Percentiles rank a stretch among this genome's conserved stretches.
Conservation (phyloP, 2,113 vertebrate genomes). For the Pomatostomus ruficeps region DNA sequence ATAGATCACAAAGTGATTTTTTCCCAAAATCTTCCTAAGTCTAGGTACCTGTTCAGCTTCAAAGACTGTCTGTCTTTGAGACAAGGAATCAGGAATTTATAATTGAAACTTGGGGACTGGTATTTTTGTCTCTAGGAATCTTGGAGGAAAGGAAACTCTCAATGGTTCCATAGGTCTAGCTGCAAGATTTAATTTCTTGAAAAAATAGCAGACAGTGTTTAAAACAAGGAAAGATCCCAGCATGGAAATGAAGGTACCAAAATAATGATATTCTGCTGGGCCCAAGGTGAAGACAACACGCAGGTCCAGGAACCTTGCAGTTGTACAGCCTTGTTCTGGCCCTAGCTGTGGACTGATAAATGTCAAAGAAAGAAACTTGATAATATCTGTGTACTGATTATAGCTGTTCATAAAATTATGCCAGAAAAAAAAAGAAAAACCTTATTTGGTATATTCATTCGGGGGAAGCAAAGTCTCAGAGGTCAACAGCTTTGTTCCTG, state of each 20-base stretch:
- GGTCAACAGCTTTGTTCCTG: not conserved
- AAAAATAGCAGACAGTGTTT: not conserved
- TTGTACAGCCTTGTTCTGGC: not conserved
- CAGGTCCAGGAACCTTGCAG: not conserved
- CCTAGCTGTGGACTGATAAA: not conserved
- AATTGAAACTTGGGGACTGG: not conserved
- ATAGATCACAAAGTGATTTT: not conserved
- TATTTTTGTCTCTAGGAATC: not conserved
- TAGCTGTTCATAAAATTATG: not conserved
- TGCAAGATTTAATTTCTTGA: not conserved
- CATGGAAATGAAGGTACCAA: not conserved
- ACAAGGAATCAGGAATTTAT: not conserved
- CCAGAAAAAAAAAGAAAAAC: not conserved
- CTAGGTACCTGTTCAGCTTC: not conserved
- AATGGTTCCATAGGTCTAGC: not conserved
- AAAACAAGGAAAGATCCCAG: not conserved
- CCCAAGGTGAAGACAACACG: not conserved
- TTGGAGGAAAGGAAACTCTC: not conserved
- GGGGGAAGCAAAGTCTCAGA: not conserved
- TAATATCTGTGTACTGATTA: not conserved
- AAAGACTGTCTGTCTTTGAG: not conserved
- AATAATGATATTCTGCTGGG: not conserved
- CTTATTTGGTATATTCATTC: not conserved
- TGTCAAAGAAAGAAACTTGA: not conserved
- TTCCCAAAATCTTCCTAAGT: not conserved